Evolutionary conservation across 2,888 invertebrate species (phyloP).

Genomic region (Pandemis heparana): DNA sequence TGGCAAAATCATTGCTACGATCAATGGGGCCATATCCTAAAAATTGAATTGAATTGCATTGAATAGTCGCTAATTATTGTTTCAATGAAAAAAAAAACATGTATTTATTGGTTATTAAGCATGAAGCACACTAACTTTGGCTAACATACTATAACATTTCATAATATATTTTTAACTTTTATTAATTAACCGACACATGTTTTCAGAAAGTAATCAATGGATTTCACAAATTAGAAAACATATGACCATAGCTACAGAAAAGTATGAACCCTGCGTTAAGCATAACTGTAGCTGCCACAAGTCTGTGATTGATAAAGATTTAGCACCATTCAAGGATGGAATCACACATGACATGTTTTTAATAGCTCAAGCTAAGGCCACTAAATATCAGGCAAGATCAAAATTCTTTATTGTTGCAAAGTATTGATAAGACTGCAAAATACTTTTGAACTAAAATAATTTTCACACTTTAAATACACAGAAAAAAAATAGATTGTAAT

Average conservation of each 20-base stretch:
- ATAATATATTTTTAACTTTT: too few species aligned
- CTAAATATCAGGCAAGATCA: slow-evolving; percentile 74
- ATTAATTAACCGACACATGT: slow-evolving; percentile 1
- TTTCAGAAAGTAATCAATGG: slow-evolving; percentile 81
- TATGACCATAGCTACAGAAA: slow-evolving; percentile 79
- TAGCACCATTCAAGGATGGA: slow-evolving; percentile 89
- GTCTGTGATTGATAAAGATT: slow-evolving; percentile 88
- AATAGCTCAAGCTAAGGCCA: slow-evolving; percentile 77
- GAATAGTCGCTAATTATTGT: too few species aligned
- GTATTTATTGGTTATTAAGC: too few species aligned
- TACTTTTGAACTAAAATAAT: too few species aligned
- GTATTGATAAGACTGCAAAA: not conserved
- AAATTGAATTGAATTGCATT: too few species aligned
- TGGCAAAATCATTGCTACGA: too few species aligned
- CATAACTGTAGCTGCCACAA: slow-evolving; percentile 88
- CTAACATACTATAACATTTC: too few species aligned
- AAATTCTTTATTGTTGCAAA: not conserved
- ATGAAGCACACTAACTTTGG: too few species aligned
- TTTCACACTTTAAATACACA: too few species aligned
- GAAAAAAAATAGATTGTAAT: too few species aligned
- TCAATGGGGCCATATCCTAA: too few species aligned
- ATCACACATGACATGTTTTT: slow-evolving; percentile 89
- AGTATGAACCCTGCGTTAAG: slow-evolving; percentile 84
- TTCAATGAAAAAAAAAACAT: too few species aligned
- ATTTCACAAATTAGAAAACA: slow-evolving; percentile 68